Base-by-base conservation (phyloP, 2,113 vertebrate genomes). In the Barbus barbus region DNA sequence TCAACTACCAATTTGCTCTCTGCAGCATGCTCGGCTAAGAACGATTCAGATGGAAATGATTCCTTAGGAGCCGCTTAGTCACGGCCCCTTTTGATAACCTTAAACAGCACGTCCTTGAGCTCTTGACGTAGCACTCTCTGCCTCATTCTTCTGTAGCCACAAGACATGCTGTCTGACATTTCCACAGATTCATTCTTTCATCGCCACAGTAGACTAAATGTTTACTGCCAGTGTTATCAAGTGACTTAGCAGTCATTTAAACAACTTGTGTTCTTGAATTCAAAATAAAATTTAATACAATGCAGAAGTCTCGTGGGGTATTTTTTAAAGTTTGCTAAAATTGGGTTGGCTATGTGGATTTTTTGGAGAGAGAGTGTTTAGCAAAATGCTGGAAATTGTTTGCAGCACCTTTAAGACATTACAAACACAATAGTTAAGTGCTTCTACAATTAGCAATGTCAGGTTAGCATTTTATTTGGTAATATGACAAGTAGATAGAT, bases 131-230 rank as follows among this genome's bases (percentile, higher is more conserved):
- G 36, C 24, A 20, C 9, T 83, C 81, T 7, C 13, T 82, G 22
- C 22, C 14, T 73, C 67, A 56, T 58, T 87, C 87, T 90, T 87
- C 89, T 86, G 88, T 83, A 60, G 76, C 53, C 33, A 24, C 12
- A 41, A 14, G 12, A 60, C 53, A 78, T 38, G 31, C 24, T 56
- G 1, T 5, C 28, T 2, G 18, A 56, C 16, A 56, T 60, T 78
- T 61, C 33, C 33, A 26, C 6, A 63, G 38, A 18, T 26, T 28
- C n/a, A 79, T 33, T 9, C 13, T 61, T 61, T 61, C 2, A 22
- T 44, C 6, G 0, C 12, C 71, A 44, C 36, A 13, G 26, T 36
- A 58, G 48, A 36, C n/a, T 38, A 2, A 3, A 61, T 11, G 74
- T 33, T 56, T 76, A 13, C 24, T 9, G n/a, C 6, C 11, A 60